A percentile compares a stretch with the other conserved stretches of the same genome.
phyloP scores from a whole-genome alignment of 2,797 vertebrate genomes.

The Spinus pinus region DNA sequence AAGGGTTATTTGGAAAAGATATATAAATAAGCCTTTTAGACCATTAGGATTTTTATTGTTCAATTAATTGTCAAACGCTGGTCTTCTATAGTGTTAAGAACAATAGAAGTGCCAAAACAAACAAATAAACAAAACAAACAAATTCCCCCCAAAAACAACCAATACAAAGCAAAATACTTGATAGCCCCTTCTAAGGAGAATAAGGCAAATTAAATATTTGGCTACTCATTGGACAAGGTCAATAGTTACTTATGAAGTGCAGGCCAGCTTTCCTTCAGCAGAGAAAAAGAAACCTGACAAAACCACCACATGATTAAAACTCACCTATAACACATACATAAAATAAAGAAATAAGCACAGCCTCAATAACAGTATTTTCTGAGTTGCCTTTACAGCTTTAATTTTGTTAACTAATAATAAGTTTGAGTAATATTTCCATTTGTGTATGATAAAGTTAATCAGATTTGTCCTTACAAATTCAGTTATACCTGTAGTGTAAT shows the following conservation, averaged over 20 bases:
- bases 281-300: neutral
- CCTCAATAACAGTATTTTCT: neutral
- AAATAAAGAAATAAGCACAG: neutral
- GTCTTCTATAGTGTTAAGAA: neutral
- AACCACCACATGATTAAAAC: rapidly evolving
- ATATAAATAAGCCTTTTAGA: neutral
- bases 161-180: neutral
- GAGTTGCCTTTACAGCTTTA: neutral
- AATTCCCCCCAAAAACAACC: too few species aligned
- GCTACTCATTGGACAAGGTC: neutral
- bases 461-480: neutral
- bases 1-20: neutral
- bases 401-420: neutral
- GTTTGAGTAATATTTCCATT: neutral
- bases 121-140: neutral
- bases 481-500: neutral
- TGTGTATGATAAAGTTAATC: neutral
- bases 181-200: neutral
- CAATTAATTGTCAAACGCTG: neutral
- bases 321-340: neutral
- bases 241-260: neutral
- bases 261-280: neutral
- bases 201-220: neutral
- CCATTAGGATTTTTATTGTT: neutral
- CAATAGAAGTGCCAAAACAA: neutral